Evolutionary conservation across 1,140 invertebrate genomes (phyloP).

Genomic region (Drosophila carrolli): DNA sequence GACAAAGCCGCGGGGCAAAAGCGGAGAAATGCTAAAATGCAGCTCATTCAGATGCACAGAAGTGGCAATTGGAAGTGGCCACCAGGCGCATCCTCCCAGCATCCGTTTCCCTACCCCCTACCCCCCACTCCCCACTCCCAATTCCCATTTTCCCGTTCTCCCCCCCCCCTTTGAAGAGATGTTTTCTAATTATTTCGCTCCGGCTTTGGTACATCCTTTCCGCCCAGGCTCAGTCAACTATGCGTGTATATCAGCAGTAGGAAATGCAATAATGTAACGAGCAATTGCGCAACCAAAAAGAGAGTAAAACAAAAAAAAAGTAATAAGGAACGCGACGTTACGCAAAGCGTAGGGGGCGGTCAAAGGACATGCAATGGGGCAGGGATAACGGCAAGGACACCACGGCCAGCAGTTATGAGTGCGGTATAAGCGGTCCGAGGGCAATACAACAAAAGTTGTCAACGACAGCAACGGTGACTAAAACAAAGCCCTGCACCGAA

Average conservation of each 20-base stretch:
- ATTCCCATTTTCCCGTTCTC: no score
- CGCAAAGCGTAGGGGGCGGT: slow-evolving; percentile 45
- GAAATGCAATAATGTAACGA: slow-evolving; percentile 82
- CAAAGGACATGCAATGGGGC: slow-evolving; percentile 69
- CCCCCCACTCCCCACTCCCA: neutral
- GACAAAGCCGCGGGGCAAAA: slow-evolving; percentile 43
- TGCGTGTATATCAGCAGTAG: slow-evolving; percentile 75
- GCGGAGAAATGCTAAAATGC: slow-evolving; percentile 47
- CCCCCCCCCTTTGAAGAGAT: slow-evolving; percentile 26
- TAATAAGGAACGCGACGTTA: slow-evolving; percentile 73
- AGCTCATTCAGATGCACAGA: slow-evolving; percentile 58
- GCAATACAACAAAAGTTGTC: slow-evolving; percentile 78
- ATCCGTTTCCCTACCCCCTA: neutral
- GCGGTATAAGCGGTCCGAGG: slow-evolving; percentile 21
- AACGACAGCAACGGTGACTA: slow-evolving; percentile 69
- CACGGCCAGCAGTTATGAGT: slow-evolving; percentile 58
- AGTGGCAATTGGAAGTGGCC: slow-evolving; percentile 51
- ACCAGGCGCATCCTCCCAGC: slow-evolving; percentile 1
- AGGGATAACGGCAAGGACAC: slow-evolving; percentile 64
- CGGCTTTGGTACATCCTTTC: slow-evolving; percentile 20
- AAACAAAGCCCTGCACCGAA: slow-evolving; percentile 36
- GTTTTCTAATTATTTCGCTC: slow-evolving; percentile 76
- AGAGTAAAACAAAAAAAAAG: slow-evolving; percentile 26
- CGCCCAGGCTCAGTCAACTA: slow-evolving; percentile 51
- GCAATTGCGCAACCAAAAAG: slow-evolving; percentile 70